Base-by-base conservation (phyloP, 1,140 invertebrate species). In the Aleiodes sp. region DNA sequence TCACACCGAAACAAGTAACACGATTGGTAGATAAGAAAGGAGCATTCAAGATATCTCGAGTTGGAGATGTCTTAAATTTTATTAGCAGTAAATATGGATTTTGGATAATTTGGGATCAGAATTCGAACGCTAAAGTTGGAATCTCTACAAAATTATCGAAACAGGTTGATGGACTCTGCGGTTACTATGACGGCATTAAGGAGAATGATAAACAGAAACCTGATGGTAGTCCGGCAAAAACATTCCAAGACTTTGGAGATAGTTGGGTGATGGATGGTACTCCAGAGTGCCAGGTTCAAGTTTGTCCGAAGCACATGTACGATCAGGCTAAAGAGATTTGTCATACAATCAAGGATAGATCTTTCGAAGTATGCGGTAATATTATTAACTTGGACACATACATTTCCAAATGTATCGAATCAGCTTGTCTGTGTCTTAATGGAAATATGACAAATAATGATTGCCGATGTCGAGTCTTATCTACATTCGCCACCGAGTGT, bases 101-200 rank as follows among this genome's bases (percentile, higher is more conserved):
- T 78, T 92, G 89, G 83, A 86, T 94, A 1, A 87, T 91, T 2
- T 93, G 92, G 83, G 91, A 91, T 77, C 84, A 86, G 2, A 87
- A 90, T 70, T 89, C 89, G 1, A 91, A 93, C 71, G 86, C 93
- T 0, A 93, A 92, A 79, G 87, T 94, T 68, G 92, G 91, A 64
- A 90, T 94, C 65, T 86, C 87, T 0, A 87, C 88, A n/a, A 88
- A 88, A 72, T 85, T 91, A 33, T 75, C 82, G 29, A 84, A 87
- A 2, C 82, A 88, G 57, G 89, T 95, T 0, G 92, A 94, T 76
- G 94, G 94, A 1, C 76, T 96, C 0, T 96, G 94, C 75, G 94
- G 94, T 2, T 91, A 88, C 65, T 94, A 90, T 77, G 92, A 94
- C 81, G 90, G 90, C 0, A 82, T 89, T 28, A 65, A 80, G 0